A percentile compares a stretch with the other conserved stretches of the same genome.
Evolutionary conservation across 37 sponge, comb jelly and placozoan species (phyloP).

Genomic region (Ephydatia muelleri): DNA sequence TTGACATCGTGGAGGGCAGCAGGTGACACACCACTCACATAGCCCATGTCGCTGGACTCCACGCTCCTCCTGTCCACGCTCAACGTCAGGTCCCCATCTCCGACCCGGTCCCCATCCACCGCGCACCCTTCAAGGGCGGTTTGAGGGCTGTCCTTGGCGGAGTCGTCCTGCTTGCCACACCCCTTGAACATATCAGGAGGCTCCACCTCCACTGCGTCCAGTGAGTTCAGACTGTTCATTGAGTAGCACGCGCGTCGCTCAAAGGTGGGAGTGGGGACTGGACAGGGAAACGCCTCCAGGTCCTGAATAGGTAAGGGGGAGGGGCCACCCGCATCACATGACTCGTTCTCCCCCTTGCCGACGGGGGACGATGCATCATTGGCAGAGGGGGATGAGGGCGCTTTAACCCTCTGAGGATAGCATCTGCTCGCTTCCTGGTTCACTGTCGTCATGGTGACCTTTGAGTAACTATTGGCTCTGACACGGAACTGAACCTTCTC

Average conservation of each 20-base stretch:
- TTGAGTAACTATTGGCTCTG: constrained; percentile 23
- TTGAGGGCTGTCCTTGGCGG: no score
- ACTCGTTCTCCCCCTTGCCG: neutral
- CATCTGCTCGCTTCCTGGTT: no score
- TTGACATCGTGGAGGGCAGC: constrained; percentile 1
- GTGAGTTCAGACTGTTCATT: constrained; percentile 25
- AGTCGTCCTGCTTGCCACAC: neutral
- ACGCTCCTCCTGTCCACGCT: constrained; percentile 39
- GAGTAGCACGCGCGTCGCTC: neutral
- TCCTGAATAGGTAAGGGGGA: no score
- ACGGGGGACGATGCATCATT: no score
- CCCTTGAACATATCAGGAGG: constrained; percentile 45
- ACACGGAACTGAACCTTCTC: neutral
- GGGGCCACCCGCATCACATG: no score
- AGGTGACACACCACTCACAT: constrained; percentile 52
- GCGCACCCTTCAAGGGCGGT: no score
- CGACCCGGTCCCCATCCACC: no score
- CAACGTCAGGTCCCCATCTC: no score
- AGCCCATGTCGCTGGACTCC: constrained; percentile 56
- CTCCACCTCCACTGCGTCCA: constrained; percentile 33
- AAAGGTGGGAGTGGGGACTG: constrained; percentile 1
- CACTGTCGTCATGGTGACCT: constrained; percentile 19
- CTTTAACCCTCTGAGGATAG: no score
- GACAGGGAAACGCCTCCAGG: neutral
- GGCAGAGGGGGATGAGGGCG: neutral